These are phyloP conservation scores for Tupiocoris notatus DNA, from an alignment of 2,888 invertebrate genomes.

Conservation along the genomic window DNA sequence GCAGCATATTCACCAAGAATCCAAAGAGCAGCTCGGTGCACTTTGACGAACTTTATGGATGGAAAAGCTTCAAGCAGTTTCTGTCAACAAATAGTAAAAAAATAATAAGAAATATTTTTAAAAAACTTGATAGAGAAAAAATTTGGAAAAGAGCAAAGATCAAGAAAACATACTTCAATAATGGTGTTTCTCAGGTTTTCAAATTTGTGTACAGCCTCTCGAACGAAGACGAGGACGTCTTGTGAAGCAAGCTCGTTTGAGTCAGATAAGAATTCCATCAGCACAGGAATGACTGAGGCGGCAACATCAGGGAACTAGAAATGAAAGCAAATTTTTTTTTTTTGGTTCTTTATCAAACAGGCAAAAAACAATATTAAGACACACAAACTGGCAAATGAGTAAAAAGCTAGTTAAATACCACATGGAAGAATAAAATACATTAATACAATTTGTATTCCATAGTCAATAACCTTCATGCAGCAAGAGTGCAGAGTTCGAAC, in stretches of 20 bases:
- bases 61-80: slow-evolving; percentile 74
- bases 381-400: too few species aligned
- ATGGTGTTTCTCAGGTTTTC: slow-evolving; percentile 76
- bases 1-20: slow-evolving; percentile 95
- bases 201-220: slow-evolving; percentile 95
- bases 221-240: slow-evolving; percentile 91
- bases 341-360: too few species aligned
- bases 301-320: slow-evolving; percentile 87
- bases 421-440: too few species aligned
- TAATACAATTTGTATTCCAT: slow-evolving; percentile 29
- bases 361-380: too few species aligned
- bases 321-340: too few species aligned
- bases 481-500: slow-evolving; percentile 93
- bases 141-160: too few species aligned
- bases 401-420: too few species aligned
- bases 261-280: slow-evolving; percentile 90
- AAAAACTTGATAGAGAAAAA: too few species aligned
- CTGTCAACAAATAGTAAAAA: too few species aligned
- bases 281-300: slow-evolving; percentile 85
- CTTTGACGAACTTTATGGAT: slow-evolving; percentile 84
- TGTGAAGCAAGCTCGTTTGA: slow-evolving; percentile 85
- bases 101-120: too few species aligned
- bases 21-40: slow-evolving; percentile 94
- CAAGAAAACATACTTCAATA: slow-evolving; percentile 65
- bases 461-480: slow-evolving; percentile 84